Conservation (phyloP, 2,888 invertebrate genomes). For the Pogonocherus hispidulus region DNA sequence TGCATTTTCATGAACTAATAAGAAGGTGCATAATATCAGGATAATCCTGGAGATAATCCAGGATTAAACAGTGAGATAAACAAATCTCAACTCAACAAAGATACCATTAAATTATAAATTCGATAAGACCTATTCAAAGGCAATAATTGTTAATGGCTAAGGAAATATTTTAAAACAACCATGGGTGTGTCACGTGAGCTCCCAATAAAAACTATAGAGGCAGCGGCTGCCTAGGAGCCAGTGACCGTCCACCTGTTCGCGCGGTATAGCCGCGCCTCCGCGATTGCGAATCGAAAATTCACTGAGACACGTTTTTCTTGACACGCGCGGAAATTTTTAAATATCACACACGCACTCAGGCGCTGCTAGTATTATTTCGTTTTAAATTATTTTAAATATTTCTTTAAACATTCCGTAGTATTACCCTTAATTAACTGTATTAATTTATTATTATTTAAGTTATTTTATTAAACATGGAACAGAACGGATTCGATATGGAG, state of each 20-base stretch:
- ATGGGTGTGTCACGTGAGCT: conserved; percentile 38
- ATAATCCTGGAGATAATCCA: neutral
- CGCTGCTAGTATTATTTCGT: neutral
- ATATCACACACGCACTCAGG: neutral
- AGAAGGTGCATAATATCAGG: no score
- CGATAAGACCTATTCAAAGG: conserved; percentile 23
- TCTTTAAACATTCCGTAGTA: conserved; percentile 25
- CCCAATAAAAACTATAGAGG: conserved; percentile 29
- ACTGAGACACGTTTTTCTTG: neutral
- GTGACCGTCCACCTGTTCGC: conserved; percentile 39
- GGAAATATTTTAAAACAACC: conserved; percentile 28
- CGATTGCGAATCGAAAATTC: conserved; percentile 16
- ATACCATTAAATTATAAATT: conserved; percentile 22
- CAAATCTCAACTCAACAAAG: neutral
- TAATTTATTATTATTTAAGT: neutral
- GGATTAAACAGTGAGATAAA: neutral
- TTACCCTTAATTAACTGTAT: neutral
- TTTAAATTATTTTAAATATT: neutral
- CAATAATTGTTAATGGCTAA: conserved; percentile 15
- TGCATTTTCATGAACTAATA: no score
- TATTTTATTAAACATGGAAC: conserved; percentile 36
- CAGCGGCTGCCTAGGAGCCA: conserved; percentile 18
- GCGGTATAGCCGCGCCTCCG: conserved; percentile 25
- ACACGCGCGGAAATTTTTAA: conserved; percentile 19
- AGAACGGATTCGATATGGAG: conserved; percentile 42